phyloP scores from a whole-genome alignment of 2,113 vertebrate genomes.

The Lepidothrix coronata region DNA sequence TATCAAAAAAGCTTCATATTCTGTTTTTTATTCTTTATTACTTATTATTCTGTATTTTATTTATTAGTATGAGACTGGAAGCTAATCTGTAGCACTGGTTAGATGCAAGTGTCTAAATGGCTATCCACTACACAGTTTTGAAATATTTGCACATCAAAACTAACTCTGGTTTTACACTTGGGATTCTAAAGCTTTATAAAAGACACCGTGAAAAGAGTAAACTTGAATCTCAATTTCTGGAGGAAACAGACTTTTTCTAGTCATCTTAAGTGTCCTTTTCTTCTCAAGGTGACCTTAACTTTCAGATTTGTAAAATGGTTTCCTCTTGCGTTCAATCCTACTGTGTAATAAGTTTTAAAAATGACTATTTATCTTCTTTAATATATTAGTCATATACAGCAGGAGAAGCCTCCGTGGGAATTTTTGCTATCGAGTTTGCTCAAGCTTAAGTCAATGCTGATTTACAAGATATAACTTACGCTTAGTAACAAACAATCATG shows the following conservation, averaged over 20 bases:
- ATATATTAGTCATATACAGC: slow-evolving; percentile 22
- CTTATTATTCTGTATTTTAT: not conserved
- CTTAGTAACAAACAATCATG: slow-evolving; percentile 50
- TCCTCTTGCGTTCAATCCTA: slow-evolving; percentile 53
- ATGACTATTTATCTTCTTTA: slow-evolving; percentile 63
- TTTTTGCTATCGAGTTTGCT: slow-evolving; percentile 1
- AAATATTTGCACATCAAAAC: slow-evolving; percentile 79
- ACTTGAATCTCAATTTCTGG: slow-evolving; percentile 71
- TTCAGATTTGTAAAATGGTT: slow-evolving; percentile 65
- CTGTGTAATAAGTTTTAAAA: slow-evolving; percentile 47
- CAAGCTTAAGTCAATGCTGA: slow-evolving; percentile 47
- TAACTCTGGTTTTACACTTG: slow-evolving; percentile 63
- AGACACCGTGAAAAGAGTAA: slow-evolving; percentile 53
- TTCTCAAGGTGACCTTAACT: slow-evolving; percentile 77
- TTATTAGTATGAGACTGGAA: not conserved
- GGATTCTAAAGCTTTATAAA: slow-evolving; percentile 68
- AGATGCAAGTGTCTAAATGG: not conserved
- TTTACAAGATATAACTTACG: slow-evolving; percentile 48
- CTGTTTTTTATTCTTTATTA: not conserved
- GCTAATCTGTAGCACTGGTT: not conserved
- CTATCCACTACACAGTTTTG: slow-evolving; percentile 18
- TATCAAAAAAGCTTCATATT: not conserved
- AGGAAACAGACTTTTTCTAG: slow-evolving; percentile 62
- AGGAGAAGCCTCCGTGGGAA: slow-evolving; percentile 28
- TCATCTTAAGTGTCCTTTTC: slow-evolving; percentile 64